Conservation (phyloP, 2,888 invertebrate genomes). For the Noctua janthina region DNA sequence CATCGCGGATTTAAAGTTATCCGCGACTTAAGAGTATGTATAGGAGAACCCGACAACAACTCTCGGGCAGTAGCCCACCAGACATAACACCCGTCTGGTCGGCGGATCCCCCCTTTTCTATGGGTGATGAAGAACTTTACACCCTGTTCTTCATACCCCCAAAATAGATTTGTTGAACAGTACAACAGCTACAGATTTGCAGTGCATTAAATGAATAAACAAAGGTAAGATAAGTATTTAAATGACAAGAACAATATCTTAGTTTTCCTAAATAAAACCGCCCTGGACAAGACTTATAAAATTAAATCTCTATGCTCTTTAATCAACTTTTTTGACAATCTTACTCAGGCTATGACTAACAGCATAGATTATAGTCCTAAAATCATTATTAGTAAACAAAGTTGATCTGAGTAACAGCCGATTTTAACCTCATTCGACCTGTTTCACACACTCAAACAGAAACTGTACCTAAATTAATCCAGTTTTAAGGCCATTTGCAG, state of each 20-base stretch:
- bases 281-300: background rate
- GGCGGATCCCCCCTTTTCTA: too few species aligned
- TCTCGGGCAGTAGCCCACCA: too few species aligned
- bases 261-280: too few species aligned
- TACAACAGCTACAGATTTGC: too few species aligned
- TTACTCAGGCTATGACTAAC: slow-evolving; percentile 12
- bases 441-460: slow-evolving; percentile 22
- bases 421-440: slow-evolving; percentile 34
- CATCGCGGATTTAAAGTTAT: too few species aligned
- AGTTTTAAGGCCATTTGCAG: slow-evolving; percentile 4
- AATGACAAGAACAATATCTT: background rate
- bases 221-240: background rate
- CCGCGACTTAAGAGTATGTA: too few species aligned
- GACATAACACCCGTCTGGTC: too few species aligned
- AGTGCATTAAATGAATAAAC: background rate
- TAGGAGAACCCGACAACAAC: too few species aligned
- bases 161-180: too few species aligned
- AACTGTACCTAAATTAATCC: background rate
- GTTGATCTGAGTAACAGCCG: slow-evolving; percentile 39
- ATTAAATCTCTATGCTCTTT: background rate
- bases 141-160: too few species aligned
- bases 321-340: background rate
- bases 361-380: slow-evolving; percentile 16
- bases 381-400: slow-evolving; percentile 52
- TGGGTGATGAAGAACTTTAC: too few species aligned